These are phyloP conservation scores for Euthynnus affinis DNA, from an alignment of 2,797 vertebrate genomes.

Conservation along the genomic window DNA sequence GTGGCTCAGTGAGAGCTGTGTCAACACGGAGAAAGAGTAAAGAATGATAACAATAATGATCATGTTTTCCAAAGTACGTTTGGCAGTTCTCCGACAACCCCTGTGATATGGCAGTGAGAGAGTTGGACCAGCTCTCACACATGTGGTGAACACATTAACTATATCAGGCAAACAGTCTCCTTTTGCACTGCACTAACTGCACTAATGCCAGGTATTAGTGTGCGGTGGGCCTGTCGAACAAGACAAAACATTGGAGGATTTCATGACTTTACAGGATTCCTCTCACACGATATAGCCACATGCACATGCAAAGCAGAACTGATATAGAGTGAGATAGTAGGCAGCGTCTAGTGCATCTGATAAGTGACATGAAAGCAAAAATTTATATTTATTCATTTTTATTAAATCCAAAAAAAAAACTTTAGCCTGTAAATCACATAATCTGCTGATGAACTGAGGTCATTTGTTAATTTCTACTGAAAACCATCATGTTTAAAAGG, in stretches of 20 bases:
- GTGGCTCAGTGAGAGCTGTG: neutral
- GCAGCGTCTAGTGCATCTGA: neutral
- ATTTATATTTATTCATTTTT: no score
- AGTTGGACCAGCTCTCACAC: slow-evolving; percentile 39
- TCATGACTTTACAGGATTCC: slow-evolving; percentile 65
- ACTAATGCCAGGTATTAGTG: slow-evolving; percentile 67
- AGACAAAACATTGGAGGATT: slow-evolving; percentile 68
- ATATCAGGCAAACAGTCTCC: slow-evolving; percentile 26
- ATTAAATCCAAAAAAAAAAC: no score
- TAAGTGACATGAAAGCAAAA: neutral
- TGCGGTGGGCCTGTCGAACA: slow-evolving; percentile 44
- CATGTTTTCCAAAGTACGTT: slow-evolving; percentile 18
- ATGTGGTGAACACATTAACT: slow-evolving; percentile 75
- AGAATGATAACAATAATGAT: slow-evolving; percentile 16
- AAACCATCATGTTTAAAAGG: neutral
- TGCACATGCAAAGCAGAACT: slow-evolving; percentile 23
- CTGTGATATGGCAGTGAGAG: slow-evolving; percentile 17
- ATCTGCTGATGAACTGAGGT: neutral
- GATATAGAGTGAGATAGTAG: neutral
- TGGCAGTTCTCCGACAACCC: neutral
- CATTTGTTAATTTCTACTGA: neutral
- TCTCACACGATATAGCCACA: slow-evolving; percentile 60
- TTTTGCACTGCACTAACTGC: slow-evolving; percentile 30
- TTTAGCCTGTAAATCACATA: neutral
- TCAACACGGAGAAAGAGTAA: slow-evolving; percentile 12